Percentiles rank a stretch among this genome's conserved stretches.
These are phyloP conservation scores for Lepidonotus clava DNA, from an alignment of 2,888 invertebrate genomes.

Conservation along the genomic window DNA sequence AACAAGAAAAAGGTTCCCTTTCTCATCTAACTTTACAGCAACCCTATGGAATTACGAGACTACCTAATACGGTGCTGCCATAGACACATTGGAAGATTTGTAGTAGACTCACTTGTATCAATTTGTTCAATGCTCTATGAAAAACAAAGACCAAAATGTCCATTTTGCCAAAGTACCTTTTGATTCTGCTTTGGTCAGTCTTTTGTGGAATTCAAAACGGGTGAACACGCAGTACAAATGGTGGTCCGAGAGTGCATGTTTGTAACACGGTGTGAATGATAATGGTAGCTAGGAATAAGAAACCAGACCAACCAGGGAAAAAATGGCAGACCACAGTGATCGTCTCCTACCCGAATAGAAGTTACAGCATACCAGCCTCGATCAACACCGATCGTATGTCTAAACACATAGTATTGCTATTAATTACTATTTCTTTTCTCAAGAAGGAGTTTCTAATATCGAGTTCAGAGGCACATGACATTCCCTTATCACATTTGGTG, in stretches of 20 bases:
- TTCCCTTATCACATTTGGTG: slow-evolving; percentile 32
- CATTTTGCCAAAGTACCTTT: neutral
- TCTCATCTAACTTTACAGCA: neutral
- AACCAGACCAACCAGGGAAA: neutral
- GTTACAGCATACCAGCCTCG: neutral
- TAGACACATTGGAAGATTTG: neutral
- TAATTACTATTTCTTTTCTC: slow-evolving; percentile 2
- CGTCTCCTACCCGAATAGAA: neutral
- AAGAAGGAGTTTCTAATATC: neutral
- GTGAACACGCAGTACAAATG: neutral
- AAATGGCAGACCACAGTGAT: neutral
- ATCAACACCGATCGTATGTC: neutral
- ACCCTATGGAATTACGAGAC: neutral
- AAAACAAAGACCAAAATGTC: neutral
- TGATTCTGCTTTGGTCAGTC: slow-evolving; percentile 11
- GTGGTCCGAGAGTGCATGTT: neutral
- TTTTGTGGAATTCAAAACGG: neutral
- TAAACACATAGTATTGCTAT: slow-evolving; percentile 39
- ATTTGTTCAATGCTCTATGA: slow-evolving; percentile 5
- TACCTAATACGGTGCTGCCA: slow-evolving; percentile 12
- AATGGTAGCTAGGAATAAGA: neutral
- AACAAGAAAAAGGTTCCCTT: neutral
- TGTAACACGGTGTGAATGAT: neutral
- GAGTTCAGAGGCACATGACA: slow-evolving; percentile 34
- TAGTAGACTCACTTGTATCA: neutral